phyloP scores from a whole-genome alignment of 1,140 invertebrate species.

The Heliconius nattereri region DNA sequence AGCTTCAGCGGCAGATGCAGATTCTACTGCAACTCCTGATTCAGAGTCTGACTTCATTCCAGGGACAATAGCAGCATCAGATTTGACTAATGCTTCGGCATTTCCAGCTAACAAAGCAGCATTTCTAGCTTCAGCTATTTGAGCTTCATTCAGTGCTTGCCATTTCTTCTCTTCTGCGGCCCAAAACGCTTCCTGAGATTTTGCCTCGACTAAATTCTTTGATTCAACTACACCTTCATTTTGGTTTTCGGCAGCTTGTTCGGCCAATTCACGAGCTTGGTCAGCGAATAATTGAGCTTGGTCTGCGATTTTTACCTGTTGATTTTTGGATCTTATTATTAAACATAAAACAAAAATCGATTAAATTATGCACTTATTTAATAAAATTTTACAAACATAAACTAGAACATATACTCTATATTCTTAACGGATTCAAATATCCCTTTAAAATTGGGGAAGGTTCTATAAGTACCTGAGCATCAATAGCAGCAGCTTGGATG shows the following conservation, averaged over 20 bases:
- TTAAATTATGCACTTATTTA: background rate
- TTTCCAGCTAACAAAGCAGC: conserved; percentile 51
- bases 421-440: no score
- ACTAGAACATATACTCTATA: no score
- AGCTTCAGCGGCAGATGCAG: conserved; percentile 17
- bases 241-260: conserved; percentile 52
- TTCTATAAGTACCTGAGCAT: conserved; percentile 52
- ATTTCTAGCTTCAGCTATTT: conserved; percentile 53
- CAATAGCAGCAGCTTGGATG: conserved; percentile 61
- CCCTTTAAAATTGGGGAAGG: background rate
- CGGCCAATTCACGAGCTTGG: conserved; percentile 49
- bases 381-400: background rate
- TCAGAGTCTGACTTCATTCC: conserved; percentile 23
- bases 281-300: conserved; percentile 48
- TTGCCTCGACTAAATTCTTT: conserved; percentile 52
- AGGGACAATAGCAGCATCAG: background rate
- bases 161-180: conserved; percentile 61
- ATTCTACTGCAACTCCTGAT: background rate
- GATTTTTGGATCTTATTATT: background rate
- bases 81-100: conserved; percentile 29
- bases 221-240: conserved; percentile 53
- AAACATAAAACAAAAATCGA: background rate
- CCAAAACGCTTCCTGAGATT: conserved; percentile 43
- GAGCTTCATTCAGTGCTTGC: conserved; percentile 54
- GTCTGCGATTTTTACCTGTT: conserved; percentile 52